Evolutionary conservation across 2,797 vertebrate genomes (phyloP).

Genomic region (Coluber constrictor): DNA sequence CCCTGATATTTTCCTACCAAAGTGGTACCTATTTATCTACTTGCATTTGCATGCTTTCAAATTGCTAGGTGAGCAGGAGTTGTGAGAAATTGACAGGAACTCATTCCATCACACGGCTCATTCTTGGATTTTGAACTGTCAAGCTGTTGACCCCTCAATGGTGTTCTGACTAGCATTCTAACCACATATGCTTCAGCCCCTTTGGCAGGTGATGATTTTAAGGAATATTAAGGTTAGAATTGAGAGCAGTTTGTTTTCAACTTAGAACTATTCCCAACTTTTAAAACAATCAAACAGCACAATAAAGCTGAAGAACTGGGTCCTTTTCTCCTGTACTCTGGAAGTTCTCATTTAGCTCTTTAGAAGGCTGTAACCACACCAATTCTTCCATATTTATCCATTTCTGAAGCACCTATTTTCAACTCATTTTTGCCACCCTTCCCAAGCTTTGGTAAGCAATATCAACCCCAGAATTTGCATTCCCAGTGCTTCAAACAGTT

Average conservation of each 20-base stretch:
- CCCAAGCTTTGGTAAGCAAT: background rate
- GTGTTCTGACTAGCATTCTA: background rate
- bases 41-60: background rate
- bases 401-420: background rate
- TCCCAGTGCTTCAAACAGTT: background rate
- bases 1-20: background rate
- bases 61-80: background rate
- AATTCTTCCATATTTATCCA: background rate
- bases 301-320: background rate
- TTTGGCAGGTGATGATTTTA: background rate
- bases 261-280: background rate
- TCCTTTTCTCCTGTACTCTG: background rate
- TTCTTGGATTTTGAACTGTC: background rate
- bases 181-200: background rate
- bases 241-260: background rate
- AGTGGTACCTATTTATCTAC: background rate
- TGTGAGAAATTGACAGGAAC: background rate
- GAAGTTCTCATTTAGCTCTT: background rate
- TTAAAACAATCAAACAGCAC: background rate
- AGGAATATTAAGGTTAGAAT: background rate
- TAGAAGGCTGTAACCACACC: background rate
- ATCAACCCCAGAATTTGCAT: background rate
- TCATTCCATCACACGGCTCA: background rate
- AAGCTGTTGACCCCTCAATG: background rate
- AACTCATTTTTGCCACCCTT: background rate